phyloP scores from a whole-genome alignment of 2,888 invertebrate species.

The Drosophila ezoana region DNA sequence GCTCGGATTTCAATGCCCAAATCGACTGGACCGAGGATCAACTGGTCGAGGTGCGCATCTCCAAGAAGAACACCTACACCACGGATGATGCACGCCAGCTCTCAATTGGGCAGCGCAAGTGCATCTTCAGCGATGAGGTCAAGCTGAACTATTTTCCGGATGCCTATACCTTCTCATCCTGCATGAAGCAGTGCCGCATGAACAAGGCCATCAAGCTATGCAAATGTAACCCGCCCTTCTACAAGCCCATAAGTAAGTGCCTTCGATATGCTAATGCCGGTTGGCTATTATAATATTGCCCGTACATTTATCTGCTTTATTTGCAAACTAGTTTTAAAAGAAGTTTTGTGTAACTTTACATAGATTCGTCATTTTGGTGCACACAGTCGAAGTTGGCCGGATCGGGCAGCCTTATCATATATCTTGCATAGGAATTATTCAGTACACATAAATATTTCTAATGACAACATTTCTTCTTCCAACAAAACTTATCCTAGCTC shows the following conservation, averaged over 20 bases:
- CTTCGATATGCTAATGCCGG: no score
- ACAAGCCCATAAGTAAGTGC: slow-evolving; percentile 86
- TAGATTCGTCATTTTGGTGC: no score
- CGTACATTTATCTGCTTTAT: no score
- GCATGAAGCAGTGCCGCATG: slow-evolving; percentile 91
- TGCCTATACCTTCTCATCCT: slow-evolving; percentile 89
- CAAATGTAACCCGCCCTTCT: slow-evolving; percentile 90
- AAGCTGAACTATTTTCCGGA: slow-evolving; percentile 87
- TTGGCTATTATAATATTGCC: no score
- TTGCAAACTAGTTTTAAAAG: no score
- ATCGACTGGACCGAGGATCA: slow-evolving; percentile 88
- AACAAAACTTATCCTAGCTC: no score
- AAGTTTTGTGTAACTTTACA: no score
- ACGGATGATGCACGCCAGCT: slow-evolving; percentile 90
- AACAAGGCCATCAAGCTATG: slow-evolving; percentile 87
- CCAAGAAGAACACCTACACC: slow-evolving; percentile 91
- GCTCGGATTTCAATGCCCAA: slow-evolving; percentile 89
- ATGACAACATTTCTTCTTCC: no score
- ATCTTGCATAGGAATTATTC: no score
- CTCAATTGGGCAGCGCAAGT: slow-evolving; percentile 88
- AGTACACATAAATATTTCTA: no score
- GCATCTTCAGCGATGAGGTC: slow-evolving; percentile 90
- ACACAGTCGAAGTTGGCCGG: no score
- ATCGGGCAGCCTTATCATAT: no score
- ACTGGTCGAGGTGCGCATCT: slow-evolving; percentile 85